phyloP scores from a whole-genome alignment of 2,797 vertebrate species.

The Eleutherodactylus coqui region DNA sequence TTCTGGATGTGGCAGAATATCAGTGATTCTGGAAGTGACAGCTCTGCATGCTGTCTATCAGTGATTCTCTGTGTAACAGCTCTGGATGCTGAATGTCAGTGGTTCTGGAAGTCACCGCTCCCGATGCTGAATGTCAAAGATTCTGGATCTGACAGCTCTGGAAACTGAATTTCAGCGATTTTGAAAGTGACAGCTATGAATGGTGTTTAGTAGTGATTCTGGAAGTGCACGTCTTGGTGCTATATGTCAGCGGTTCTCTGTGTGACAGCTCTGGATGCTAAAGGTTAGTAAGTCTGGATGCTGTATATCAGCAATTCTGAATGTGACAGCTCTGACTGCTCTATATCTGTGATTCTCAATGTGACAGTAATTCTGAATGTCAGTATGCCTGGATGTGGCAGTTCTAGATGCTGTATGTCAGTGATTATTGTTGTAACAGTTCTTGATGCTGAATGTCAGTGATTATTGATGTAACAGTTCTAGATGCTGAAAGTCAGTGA shows the following conservation, averaged over 20 bases:
- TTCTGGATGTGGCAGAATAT: no score
- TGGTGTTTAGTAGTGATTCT: constrained; percentile 9
- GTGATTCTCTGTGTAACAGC: neutral
- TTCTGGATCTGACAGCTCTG: neutral
- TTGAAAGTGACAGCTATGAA: neutral
- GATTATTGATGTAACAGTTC: neutral
- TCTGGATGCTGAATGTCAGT: neutral
- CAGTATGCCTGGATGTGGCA: neutral
- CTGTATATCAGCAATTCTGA: neutral
- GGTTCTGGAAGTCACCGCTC: neutral
- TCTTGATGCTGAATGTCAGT: neutral
- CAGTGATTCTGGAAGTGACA: neutral
- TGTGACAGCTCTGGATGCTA: neutral
- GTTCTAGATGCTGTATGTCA: neutral
- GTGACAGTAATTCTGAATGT: neutral
- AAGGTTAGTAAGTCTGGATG: neutral
- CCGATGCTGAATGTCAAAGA: neutral
- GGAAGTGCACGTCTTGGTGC: neutral
- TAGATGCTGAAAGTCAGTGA: neutral
- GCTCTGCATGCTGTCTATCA: neutral
- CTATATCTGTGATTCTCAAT: neutral
- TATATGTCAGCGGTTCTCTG: neutral
- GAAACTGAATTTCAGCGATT: neutral
- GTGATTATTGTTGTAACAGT: neutral
- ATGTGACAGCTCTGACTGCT: neutral